Percentiles rank a stretch among this genome's conserved stretches.
These are phyloP conservation scores for Premnoplex brunnescens DNA, from an alignment of 2,797 vertebrate species.

Conservation along the genomic window DNA sequence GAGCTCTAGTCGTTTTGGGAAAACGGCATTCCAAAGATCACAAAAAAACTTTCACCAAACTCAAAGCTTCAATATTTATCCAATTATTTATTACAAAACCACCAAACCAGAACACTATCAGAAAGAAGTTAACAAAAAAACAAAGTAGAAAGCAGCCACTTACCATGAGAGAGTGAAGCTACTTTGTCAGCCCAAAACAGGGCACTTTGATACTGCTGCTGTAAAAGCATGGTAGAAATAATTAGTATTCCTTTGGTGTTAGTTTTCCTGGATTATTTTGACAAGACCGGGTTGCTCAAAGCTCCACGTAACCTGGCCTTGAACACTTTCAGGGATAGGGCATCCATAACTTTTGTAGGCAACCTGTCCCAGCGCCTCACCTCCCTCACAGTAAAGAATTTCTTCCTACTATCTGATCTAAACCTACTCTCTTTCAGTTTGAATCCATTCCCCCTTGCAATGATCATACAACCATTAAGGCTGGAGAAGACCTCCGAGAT, in stretches of 20 bases:
- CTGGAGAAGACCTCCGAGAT: neutral
- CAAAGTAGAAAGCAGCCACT: constrained; percentile 58
- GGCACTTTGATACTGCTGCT: constrained; percentile 99
- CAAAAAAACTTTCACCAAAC: neutral
- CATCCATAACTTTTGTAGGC: neutral
- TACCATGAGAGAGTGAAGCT: constrained; percentile 94
- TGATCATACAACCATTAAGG: neutral
- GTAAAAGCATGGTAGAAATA: constrained; percentile 27
- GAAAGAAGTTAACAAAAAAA: neutral
- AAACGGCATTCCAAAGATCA: neutral
- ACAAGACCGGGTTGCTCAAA: neutral
- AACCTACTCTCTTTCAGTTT: neutral
- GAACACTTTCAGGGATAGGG: neutral
- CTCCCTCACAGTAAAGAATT: neutral
- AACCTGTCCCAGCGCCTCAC: neutral
- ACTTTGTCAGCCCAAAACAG: constrained; percentile 99
- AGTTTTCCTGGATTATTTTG: neutral
- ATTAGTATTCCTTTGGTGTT: neutral
- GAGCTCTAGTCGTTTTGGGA: neutral
- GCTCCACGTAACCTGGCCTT: neutral
- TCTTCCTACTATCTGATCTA: neutral
- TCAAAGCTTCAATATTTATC: neutral
- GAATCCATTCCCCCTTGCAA: neutral
- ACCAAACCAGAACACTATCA: neutral
- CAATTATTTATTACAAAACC: neutral